Percentiles rank a stretch among this genome's conserved stretches.
Conservation (phyloP, 2,113 vertebrate species). For the Peromyscus leucopus region DNA sequence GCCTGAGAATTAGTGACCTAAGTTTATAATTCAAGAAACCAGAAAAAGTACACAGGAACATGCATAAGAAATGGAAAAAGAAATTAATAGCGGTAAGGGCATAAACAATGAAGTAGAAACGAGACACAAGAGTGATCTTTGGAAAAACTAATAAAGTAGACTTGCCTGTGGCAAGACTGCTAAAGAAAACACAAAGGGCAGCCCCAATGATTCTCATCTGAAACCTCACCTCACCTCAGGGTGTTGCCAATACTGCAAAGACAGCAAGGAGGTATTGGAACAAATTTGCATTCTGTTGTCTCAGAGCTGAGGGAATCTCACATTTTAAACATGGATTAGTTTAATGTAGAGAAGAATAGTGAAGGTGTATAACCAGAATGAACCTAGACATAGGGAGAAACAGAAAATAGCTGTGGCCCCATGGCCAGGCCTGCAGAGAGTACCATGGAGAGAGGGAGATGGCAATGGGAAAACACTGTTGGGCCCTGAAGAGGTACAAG, state of each 20-base stretch:
- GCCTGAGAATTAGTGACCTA: background rate
- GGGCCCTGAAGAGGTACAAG: background rate
- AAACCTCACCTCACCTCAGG: background rate
- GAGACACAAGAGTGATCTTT: background rate
- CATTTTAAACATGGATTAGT: background rate
- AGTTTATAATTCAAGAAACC: background rate
- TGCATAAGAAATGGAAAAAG: background rate
- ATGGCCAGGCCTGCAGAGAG: background rate
- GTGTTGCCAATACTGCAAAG: background rate
- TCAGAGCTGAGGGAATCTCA: background rate
- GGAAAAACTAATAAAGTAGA: slow-evolving; percentile 12
- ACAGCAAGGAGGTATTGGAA: background rate
- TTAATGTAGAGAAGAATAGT: background rate
- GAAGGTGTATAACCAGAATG: background rate
- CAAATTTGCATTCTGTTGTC: background rate
- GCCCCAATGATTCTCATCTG: background rate
- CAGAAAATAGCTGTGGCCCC: too few relatives aligned
- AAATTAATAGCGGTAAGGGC: background rate
- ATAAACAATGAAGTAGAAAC: background rate
- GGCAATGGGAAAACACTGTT: background rate
- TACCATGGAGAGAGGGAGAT: too few relatives aligned
- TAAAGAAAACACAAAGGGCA: background rate
- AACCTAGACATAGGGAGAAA: background rate
- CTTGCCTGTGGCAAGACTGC: background rate
- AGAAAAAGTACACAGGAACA: slow-evolving; percentile 1